Percentiles rank a stretch among this genome's conserved stretches.
Conservation (phyloP, 2,888 invertebrate genomes). For the Torymus texanus region DNA sequence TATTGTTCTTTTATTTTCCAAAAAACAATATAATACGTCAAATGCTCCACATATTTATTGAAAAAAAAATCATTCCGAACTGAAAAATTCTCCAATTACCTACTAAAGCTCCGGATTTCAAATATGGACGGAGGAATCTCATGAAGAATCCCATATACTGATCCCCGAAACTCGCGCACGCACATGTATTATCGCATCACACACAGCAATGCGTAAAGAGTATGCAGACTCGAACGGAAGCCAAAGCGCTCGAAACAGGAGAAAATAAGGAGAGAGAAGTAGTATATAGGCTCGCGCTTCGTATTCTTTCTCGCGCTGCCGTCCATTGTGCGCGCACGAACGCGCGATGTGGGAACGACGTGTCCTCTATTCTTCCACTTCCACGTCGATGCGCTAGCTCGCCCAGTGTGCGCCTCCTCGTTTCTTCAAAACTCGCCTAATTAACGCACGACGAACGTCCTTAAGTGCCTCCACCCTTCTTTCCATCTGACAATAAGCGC, state of each 20-base stretch:
- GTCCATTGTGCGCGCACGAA: constrained; percentile 36
- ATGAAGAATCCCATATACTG: no score
- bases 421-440: constrained; percentile 35
- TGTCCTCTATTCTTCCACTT: constrained; percentile 60
- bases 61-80: no score
- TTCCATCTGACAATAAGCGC: neutral
- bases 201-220: neutral
- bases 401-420: neutral
- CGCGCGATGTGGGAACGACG: constrained; percentile 66
- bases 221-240: neutral
- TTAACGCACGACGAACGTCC: constrained; percentile 13
- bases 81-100: no score
- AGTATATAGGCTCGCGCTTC: neutral
- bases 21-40: no score
- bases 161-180: no score
- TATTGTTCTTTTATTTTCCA: no score
- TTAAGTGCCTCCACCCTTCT: neutral
- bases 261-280: neutral
- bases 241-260: neutral
- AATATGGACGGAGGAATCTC: no score
- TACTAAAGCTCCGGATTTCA: no score
- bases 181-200: no score
- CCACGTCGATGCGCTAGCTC: constrained; percentile 21
- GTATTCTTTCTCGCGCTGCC: constrained; percentile 5
- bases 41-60: no score